phyloP scores from a whole-genome alignment of 2,113 vertebrate species.

The Anarrhichthys ocellatus region DNA sequence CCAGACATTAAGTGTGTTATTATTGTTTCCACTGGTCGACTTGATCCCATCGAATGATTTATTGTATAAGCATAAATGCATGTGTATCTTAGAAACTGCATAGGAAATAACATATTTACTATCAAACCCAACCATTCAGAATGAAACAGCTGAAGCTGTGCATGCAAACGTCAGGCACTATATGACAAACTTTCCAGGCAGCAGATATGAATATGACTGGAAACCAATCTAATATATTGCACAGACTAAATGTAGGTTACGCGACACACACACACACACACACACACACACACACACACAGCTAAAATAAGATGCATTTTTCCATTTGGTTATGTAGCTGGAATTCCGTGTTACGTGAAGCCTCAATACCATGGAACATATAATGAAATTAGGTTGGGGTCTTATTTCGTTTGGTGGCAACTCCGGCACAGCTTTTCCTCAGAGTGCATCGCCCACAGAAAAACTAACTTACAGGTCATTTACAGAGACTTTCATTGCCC shows the following conservation, averaged over 20 bases:
- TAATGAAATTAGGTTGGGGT: conserved; percentile 69
- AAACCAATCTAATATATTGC: conserved; percentile 59
- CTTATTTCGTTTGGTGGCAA: conserved; percentile 66
- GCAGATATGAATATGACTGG: conserved; percentile 46
- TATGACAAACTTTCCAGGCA: conserved; percentile 52
- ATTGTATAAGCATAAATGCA: conserved; percentile 15
- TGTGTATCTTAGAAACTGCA: background rate
- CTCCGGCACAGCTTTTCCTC: conserved; percentile 44
- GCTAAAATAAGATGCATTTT: conserved; percentile 69
- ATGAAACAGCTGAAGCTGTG: conserved; percentile 16
- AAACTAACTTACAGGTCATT: conserved; percentile 48
- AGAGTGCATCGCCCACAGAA: conserved; percentile 35
- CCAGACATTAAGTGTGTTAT: conserved; percentile 18
- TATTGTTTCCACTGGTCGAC: conserved; percentile 25
- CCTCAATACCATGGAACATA: conserved; percentile 68
- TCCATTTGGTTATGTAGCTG: conserved; percentile 73
- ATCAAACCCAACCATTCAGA: conserved; percentile 33
- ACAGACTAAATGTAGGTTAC: conserved; percentile 62
- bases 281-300: conserved; percentile 32
- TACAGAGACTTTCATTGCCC: conserved; percentile 20
- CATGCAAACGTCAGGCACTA: conserved; percentile 21
- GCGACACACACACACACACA: conserved; percentile 46
- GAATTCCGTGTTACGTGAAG: conserved; percentile 76
- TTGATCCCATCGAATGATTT: conserved; percentile 1
- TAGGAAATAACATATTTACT: conserved; percentile 25